Percentiles rank a stretch among this genome's conserved stretches.
Conservation (phyloP, 1,140 invertebrate species). For the Diachasma alloeum region DNA sequence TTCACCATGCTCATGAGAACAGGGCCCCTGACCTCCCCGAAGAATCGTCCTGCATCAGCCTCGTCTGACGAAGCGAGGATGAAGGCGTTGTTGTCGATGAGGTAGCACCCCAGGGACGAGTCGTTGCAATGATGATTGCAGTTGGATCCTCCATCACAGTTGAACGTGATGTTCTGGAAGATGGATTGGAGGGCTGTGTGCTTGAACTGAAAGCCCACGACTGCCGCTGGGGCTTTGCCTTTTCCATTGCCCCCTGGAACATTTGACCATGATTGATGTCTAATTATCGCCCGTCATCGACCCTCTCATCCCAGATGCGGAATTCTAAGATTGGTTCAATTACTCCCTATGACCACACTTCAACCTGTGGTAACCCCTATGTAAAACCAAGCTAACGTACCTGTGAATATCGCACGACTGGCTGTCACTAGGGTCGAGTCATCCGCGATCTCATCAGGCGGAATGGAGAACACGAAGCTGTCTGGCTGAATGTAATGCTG, state of each 20-base stretch:
- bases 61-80: slow-evolving; percentile 76
- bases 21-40: slow-evolving; percentile 80
- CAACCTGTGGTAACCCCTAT: too few species aligned
- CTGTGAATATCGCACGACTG: slow-evolving; percentile 84
- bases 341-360: too few species aligned
- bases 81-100: slow-evolving; percentile 91
- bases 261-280: neutral
- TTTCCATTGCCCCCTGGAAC: slow-evolving; percentile 34
- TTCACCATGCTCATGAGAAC: slow-evolving; percentile 82
- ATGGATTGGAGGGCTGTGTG: slow-evolving; percentile 77
- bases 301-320: too few species aligned
- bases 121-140: slow-evolving; percentile 75
- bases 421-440: slow-evolving; percentile 84
- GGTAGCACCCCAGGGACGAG: slow-evolving; percentile 80
- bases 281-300: neutral
- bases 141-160: slow-evolving; percentile 60
- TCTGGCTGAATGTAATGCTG: slow-evolving; percentile 81
- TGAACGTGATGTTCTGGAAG: slow-evolving; percentile 82
- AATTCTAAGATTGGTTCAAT: too few species aligned
- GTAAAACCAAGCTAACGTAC: slow-evolving; percentile 44
- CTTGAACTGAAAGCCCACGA: slow-evolving; percentile 90
- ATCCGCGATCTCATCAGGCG: slow-evolving; percentile 73
- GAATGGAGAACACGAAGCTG: slow-evolving; percentile 88
- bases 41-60: slow-evolving; percentile 82
- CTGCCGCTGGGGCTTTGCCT: slow-evolving; percentile 79